Evolutionary conservation across 2,888 invertebrate genomes (phyloP).

Genomic region (Dexiosoma caninum): DNA sequence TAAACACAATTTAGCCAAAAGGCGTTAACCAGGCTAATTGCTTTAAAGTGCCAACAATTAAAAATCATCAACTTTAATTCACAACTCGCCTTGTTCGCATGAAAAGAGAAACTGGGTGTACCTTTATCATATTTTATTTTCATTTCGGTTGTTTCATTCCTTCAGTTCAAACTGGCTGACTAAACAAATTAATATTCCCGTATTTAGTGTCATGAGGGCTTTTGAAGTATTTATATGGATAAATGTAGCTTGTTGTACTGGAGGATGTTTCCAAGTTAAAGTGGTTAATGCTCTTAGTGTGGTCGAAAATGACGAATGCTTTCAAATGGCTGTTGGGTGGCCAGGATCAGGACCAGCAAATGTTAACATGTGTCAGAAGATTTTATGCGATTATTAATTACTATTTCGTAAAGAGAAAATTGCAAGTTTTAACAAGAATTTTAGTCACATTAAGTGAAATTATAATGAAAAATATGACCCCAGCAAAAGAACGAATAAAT

Average conservation of each 20-base stretch:
- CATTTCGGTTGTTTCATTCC: background rate
- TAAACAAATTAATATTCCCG: conserved; percentile 56
- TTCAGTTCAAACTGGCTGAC: conserved; percentile 22
- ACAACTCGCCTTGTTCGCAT: conserved; percentile 36
- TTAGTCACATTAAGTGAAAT: conserved; percentile 32
- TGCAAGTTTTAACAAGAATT: conserved; percentile 45
- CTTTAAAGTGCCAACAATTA: conserved; percentile 72
- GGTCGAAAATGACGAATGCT: conserved; percentile 51
- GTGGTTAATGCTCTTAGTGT: conserved; percentile 1
- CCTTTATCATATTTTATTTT: conserved; percentile 5
- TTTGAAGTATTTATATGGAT: conserved; percentile 50
- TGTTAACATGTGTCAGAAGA: conserved; percentile 35
- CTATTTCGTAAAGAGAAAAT: conserved; percentile 37
- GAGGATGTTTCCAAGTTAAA: background rate
- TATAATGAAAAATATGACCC: background rate
- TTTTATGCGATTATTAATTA: conserved; percentile 39
- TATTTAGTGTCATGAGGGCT: conserved; percentile 61
- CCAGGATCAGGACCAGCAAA: background rate
- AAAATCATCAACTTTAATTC: conserved; percentile 60
- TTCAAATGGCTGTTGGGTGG: conserved; percentile 51
- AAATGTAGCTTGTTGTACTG: conserved; percentile 34
- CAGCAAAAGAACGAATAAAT: conserved; percentile 10
- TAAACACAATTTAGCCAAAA: conserved; percentile 75
- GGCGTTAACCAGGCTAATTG: conserved; percentile 73
- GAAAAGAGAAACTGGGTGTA: conserved; percentile 26